phyloP scores from a whole-genome alignment of 2,113 vertebrate species.

The Nesogale talazaci region DNA sequence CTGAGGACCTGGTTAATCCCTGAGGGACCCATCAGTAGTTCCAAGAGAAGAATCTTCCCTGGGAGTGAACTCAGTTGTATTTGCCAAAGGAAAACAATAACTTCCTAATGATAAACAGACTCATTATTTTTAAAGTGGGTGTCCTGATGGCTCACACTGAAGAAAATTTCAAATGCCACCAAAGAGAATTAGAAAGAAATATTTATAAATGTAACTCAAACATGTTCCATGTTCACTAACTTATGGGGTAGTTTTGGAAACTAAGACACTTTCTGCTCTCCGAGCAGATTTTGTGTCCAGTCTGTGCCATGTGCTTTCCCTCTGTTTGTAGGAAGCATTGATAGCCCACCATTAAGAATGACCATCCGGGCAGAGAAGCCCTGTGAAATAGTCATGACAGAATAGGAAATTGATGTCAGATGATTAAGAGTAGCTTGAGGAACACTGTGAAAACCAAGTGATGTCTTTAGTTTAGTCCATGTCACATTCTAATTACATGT shows the following conservation, averaged over 20 bases:
- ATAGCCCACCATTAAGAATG: constrained; percentile 35
- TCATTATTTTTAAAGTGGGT: constrained; percentile 8
- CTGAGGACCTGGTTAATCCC: no score
- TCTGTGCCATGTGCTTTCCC: background rate
- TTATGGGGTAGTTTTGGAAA: constrained; percentile 4
- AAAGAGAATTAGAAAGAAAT: constrained; percentile 56
- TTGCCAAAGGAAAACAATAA: constrained; percentile 29
- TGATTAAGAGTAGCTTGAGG: constrained; percentile 18
- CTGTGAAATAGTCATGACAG: background rate
- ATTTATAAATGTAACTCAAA: constrained; percentile 37
- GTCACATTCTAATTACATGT: background rate
- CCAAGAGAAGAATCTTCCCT: background rate
- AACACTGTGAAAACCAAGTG: constrained; percentile 39
- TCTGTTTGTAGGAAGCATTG: background rate
- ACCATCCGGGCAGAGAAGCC: constrained; percentile 7
- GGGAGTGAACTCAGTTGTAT: constrained; percentile 32
- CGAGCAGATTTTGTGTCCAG: constrained; percentile 9
- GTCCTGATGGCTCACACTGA: constrained; percentile 2
- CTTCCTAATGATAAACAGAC: constrained; percentile 5
- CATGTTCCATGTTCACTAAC: background rate
- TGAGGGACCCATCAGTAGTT: no score
- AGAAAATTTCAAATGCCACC: constrained; percentile 46
- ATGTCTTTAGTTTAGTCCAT: background rate
- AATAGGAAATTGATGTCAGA: background rate
- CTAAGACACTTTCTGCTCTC: background rate